Conservation (phyloP, 2,797 vertebrate genomes). For the Poeciliopsis gracilis region DNA sequence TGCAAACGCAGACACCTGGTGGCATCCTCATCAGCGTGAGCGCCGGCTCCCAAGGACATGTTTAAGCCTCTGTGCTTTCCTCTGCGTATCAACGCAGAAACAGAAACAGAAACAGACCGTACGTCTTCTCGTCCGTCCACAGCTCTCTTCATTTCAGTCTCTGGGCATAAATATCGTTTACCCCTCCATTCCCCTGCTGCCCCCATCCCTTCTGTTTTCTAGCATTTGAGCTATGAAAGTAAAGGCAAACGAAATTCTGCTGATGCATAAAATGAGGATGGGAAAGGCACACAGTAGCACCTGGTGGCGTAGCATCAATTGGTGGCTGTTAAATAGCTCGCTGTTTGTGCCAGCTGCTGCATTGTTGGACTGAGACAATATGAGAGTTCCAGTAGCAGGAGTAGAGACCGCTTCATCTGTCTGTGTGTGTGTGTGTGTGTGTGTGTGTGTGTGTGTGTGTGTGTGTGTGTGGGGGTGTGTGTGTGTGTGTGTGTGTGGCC, state of each 20-base stretch:
- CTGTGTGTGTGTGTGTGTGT: constrained; percentile 17
- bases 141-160: constrained; percentile 47
- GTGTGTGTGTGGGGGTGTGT: constrained; percentile 17
- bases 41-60: constrained; percentile 33
- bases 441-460: too few relatives aligned
- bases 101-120: constrained; percentile 6
- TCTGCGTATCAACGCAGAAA: constrained; percentile 7
- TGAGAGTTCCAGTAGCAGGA: constrained; percentile 77
- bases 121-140: constrained; percentile 41
- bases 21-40: constrained; percentile 34
- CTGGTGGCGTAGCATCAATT: constrained; percentile 77
- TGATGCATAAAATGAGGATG: constrained; percentile 79
- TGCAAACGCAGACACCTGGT: constrained; percentile 47
- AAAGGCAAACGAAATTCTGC: constrained; percentile 74
- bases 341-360: constrained; percentile 80
- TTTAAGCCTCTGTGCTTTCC: constrained; percentile 9
- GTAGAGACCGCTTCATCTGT: constrained; percentile 42
- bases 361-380: constrained; percentile 81
- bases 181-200: constrained; percentile 24
- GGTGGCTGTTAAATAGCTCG: constrained; percentile 77
- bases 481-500: constrained; percentile 28
- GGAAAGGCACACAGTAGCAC: constrained; percentile 78
- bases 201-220: constrained; percentile 37
- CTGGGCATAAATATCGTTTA: constrained; percentile 54
- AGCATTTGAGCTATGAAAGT: constrained; percentile 68